A percentile compares a stretch with the other conserved stretches of the same genome.
Evolutionary conservation across 1,140 invertebrate genomes (phyloP).

Genomic region (Hestina assimilis): DNA sequence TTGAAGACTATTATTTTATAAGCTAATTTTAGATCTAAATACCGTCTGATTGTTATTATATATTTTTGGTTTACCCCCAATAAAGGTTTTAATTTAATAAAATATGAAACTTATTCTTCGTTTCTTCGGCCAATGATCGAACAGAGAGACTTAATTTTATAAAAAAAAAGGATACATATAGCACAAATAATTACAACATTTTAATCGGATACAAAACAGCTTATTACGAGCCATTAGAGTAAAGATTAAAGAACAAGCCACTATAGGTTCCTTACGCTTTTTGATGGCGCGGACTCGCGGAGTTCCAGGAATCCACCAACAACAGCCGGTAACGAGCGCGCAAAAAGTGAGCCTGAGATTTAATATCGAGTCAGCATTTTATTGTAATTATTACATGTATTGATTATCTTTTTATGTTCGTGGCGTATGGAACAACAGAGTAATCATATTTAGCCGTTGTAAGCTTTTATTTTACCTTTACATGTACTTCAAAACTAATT

Average conservation of each 20-base stretch:
- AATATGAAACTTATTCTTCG: too few relatives aligned
- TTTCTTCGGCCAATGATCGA: too few relatives aligned
- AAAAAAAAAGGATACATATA: not conserved
- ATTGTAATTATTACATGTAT: constrained; percentile 9
- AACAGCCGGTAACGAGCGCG: constrained; percentile 7
- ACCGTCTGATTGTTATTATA: too few relatives aligned
- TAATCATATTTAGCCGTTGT: too few relatives aligned
- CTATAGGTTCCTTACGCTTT: not conserved
- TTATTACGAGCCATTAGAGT: not conserved
- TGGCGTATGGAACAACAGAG: too few relatives aligned
- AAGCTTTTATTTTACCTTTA: too few relatives aligned
- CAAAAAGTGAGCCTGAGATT: constrained; percentile 10
- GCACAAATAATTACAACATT: not conserved
- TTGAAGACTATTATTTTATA: too few relatives aligned
- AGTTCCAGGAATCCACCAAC: constrained; percentile 2
- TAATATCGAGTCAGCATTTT: constrained; percentile 8
- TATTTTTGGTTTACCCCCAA: too few relatives aligned
- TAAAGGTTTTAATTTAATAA: too few relatives aligned
- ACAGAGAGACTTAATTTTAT: too few relatives aligned
- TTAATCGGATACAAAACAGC: not conserved
- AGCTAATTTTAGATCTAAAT: too few relatives aligned
- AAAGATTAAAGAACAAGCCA: not conserved
- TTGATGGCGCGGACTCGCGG: not conserved
- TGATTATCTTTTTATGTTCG: not conserved
- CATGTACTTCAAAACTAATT: too few relatives aligned